Base-by-base conservation (phyloP, 2,888 invertebrate species). In the Byasa hedistus region DNA sequence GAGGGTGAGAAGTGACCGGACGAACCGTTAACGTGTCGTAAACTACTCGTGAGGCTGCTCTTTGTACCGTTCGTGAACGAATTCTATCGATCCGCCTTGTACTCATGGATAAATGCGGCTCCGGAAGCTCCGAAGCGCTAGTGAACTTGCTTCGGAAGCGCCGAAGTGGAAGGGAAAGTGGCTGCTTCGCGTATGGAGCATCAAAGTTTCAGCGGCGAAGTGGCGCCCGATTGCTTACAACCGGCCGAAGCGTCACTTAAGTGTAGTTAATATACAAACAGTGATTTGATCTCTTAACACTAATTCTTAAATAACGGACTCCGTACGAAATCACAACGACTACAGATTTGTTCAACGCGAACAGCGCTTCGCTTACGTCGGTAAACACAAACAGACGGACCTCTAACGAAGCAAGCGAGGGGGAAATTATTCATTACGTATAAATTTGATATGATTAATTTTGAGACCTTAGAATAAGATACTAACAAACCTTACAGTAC, bases 391-490 rank as follows among this genome's bases (percentile, higher is more conserved):
- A 58, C 75, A 75, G 76, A 71, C 70, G 76, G 77, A 76, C 74
- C 74, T 73, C 73, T 84, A 81, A 77, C 74, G 83, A 86, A 87
- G 87, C 87, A 86, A 86, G 87, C 87, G 83, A 79, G 79, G 74
- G 74, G 74, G 73, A 72, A 82, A 80, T 72, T 68, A 79, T 77
- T 74, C 74, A 73, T 89, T 91, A 91, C 91, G 91, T 91, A 90
- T 91, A 89, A 89, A 87, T 83, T 88, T 91, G 91, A 91, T 91
- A 91, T 91, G 91, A 91, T 89, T 84, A 82, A 82, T 86, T 85
- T 81, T 74, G 69, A 77, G 73, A 76, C 75, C 74, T 77, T 73
- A 66, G 66, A 64, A 69, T 62, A 58, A 66, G 61, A 60, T 59
- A 69, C 70, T 75, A 82, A 79, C 79, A 85, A 79, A 86, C 79